Percentiles rank a stretch among this genome's conserved stretches.
Conservation (phyloP, 2,797 vertebrate species). For the Tapera naevia region DNA sequence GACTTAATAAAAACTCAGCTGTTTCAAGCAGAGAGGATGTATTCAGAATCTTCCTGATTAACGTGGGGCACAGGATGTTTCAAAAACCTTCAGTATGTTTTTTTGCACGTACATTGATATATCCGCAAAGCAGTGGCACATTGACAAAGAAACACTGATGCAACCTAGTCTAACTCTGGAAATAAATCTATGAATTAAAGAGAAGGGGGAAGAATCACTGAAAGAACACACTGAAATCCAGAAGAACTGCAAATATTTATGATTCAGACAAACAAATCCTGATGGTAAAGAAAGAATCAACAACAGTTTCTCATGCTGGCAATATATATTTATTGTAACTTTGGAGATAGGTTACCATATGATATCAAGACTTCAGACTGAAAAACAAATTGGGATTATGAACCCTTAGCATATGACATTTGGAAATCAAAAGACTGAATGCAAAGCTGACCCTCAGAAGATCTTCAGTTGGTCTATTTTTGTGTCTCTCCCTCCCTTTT, state of each 20-base stretch:
- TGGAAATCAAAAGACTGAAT: slow-evolving; percentile 43
- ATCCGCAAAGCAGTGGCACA: background rate
- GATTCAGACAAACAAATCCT: background rate
- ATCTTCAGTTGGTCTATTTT: background rate
- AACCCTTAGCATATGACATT: slow-evolving; percentile 28
- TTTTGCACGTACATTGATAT: background rate
- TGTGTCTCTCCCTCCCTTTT: too few species aligned
- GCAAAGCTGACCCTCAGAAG: background rate
- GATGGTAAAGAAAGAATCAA: slow-evolving; percentile 2
- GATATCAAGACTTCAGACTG: slow-evolving; percentile 29
- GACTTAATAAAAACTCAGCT: background rate
- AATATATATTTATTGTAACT: slow-evolving; percentile 73
- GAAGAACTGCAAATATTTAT: background rate
- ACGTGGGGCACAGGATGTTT: background rate
- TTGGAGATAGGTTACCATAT: slow-evolving; percentile 60
- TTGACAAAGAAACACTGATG: background rate
- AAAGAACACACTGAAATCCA: background rate
- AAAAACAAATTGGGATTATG: background rate
- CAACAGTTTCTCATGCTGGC: slow-evolving; percentile 47
- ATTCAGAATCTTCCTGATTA: background rate
- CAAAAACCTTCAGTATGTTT: background rate
- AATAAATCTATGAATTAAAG: background rate
- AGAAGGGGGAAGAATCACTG: background rate
- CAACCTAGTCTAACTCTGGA: background rate
- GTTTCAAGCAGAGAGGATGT: background rate